Evolutionary conservation across 2,888 invertebrate species (phyloP).

Genomic region (Leucophenga montana): DNA sequence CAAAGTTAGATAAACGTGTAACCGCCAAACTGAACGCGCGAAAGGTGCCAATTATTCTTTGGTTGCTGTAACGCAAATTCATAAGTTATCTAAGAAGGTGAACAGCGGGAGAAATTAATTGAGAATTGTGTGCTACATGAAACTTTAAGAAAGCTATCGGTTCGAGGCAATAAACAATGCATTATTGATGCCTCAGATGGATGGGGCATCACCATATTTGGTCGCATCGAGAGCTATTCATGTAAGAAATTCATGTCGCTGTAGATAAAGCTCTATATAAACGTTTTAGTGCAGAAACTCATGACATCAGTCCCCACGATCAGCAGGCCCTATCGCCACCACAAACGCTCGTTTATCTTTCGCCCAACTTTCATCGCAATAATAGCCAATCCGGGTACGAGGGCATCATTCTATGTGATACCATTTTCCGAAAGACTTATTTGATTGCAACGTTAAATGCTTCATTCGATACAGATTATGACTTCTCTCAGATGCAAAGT

Average conservation of each 20-base stretch:
- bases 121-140: conserved; percentile 78
- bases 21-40: too few species aligned
- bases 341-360: conserved; percentile 78
- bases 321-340: conserved; percentile 95
- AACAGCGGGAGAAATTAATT: too few species aligned
- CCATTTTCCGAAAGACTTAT: conserved; percentile 96
- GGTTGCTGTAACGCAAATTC: too few species aligned
- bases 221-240: conserved; percentile 97
- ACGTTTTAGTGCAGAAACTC: conserved; percentile 77
- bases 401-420: conserved; percentile 93
- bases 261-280: conserved; percentile 96
- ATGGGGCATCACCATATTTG: conserved; percentile 94
- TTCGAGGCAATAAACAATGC: conserved; percentile 94
- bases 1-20: background rate
- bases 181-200: conserved; percentile 85
- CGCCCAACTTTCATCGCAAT: conserved; percentile 78
- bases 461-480: conserved; percentile 97
- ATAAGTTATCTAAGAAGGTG: too few species aligned
- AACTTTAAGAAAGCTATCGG: conserved; percentile 95
- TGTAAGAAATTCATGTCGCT: conserved; percentile 99
- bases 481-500: conserved; percentile 98
- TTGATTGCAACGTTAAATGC: conserved; percentile 97
- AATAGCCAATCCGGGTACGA: conserved; percentile 89
- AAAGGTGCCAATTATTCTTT: too few species aligned
- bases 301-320: conserved; percentile 87